A percentile compares a stretch with the other conserved stretches of the same genome.
These are phyloP conservation scores for Julus scandinavius DNA, from an alignment of 2,888 invertebrate species.

Conservation along the genomic window DNA sequence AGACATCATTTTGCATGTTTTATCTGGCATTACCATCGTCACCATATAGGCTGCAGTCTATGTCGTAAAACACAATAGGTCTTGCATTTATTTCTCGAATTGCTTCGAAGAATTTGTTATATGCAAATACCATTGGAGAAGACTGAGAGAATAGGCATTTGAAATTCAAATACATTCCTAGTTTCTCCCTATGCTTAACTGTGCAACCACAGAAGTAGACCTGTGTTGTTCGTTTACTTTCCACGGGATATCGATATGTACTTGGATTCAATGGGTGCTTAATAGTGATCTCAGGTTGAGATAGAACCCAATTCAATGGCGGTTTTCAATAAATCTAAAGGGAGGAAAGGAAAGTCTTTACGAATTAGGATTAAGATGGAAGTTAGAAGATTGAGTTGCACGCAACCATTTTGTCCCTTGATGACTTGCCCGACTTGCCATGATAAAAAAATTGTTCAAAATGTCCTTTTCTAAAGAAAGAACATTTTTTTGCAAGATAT, in stretches of 20 bases:
- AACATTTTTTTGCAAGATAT: too few species aligned
- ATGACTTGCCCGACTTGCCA: background rate
- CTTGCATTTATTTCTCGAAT: conserved; percentile 43
- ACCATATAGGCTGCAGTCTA: background rate
- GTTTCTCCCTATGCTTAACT: background rate
- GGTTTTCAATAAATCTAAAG: conserved; percentile 31
- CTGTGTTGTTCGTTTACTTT: conserved; percentile 24
- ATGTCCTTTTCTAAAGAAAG: too few species aligned
- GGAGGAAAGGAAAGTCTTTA: background rate
- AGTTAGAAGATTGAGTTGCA: background rate
- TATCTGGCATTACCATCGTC: conserved; percentile 37
- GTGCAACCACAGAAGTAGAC: background rate
- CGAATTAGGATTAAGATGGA: conserved; percentile 20
- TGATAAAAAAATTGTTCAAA: too few species aligned
- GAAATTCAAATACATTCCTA: conserved; percentile 36
- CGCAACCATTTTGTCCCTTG: background rate
- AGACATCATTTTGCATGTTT: conserved; percentile 45
- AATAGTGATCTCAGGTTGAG: conserved; percentile 28
- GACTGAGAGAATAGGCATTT: background rate
- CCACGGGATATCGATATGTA: conserved; percentile 8
- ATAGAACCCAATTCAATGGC: conserved; percentile 19
- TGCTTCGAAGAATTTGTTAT: conserved; percentile 37
- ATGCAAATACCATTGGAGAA: conserved; percentile 28
- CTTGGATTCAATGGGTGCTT: conserved; percentile 34
- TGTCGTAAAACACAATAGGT: conserved; percentile 43